Percentiles rank a stretch among this genome's conserved stretches.
phyloP scores from a whole-genome alignment of 2,797 vertebrate genomes.

The Vultur gryphus region DNA sequence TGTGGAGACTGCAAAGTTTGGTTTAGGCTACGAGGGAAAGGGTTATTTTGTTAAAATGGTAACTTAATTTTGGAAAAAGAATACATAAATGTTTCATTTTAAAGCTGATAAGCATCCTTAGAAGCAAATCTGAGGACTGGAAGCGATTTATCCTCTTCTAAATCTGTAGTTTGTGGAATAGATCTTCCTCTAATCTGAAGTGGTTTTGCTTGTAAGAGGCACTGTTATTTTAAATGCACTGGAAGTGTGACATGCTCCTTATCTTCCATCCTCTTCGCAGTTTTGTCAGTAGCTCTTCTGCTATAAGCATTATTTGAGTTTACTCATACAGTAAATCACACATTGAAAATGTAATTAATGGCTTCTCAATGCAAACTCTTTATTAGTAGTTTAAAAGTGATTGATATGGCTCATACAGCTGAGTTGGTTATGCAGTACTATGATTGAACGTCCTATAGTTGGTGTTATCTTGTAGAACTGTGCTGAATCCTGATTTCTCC shows the following conservation, averaged over 20 bases:
- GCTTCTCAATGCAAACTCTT: background rate
- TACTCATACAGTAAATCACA: background rate
- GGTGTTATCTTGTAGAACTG: background rate
- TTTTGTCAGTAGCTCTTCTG: background rate
- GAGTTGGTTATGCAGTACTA: background rate
- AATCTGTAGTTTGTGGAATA: background rate
- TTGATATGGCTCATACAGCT: background rate
- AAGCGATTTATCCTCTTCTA: background rate
- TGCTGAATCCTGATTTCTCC: background rate
- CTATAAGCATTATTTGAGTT: background rate
- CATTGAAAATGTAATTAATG: background rate
- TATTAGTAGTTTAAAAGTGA: background rate
- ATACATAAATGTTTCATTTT: background rate
- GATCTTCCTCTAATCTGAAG: background rate
- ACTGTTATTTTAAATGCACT: background rate
- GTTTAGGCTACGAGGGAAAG: background rate
- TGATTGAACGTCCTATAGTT: background rate
- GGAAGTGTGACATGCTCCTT: background rate
- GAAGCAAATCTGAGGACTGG: background rate
- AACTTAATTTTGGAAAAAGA: background rate
- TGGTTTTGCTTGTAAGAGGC: background rate
- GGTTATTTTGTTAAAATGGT: background rate
- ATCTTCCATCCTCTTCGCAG: background rate
- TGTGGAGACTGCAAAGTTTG: background rate
- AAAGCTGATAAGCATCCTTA: background rate